These are phyloP conservation scores for Acanthopleura granulata DNA, from an alignment of 2,888 invertebrate genomes.

Conservation along the genomic window DNA sequence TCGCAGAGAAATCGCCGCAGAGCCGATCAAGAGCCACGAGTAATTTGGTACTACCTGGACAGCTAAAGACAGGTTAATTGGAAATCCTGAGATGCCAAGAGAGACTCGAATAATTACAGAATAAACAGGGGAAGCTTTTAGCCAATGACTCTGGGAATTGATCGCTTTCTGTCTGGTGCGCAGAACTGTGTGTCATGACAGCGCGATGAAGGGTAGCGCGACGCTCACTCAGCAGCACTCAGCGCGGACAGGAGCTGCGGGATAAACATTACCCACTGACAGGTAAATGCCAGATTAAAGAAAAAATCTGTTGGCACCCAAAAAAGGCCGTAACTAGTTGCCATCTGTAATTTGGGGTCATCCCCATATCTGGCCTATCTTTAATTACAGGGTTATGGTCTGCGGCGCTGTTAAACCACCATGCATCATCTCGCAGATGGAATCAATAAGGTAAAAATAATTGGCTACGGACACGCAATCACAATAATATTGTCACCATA, in stretches of 20 bases:
- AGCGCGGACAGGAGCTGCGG: no score
- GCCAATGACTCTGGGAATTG: not conserved
- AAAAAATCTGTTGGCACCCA: not conserved
- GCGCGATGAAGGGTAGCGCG: no score
- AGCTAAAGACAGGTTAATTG: constrained; percentile 5
- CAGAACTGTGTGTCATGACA: not conserved
- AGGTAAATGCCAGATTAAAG: constrained; percentile 4
- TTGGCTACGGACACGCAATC: constrained; percentile 10
- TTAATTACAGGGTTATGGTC: constrained; percentile 1
- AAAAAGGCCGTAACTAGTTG: not conserved
- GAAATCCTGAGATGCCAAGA: constrained; percentile 2
- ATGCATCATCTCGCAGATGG: not conserved
- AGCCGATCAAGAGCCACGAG: no score
- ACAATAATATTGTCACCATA: not conserved
- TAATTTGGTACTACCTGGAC: no score
- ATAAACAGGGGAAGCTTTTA: constrained; percentile 4
- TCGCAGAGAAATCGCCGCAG: no score
- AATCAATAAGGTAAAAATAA: constrained; percentile 10
- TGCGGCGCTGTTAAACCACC: not conserved
- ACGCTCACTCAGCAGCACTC: no score
- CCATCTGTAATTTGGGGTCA: constrained; percentile 5
- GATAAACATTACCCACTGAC: not conserved
- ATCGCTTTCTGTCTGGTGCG: constrained; percentile 4
- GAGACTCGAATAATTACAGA: constrained; percentile 1
- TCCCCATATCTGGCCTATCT: constrained; percentile 5